Conservation (phyloP, 2,888 invertebrate species). For the Exephanes ischioxanthus region DNA sequence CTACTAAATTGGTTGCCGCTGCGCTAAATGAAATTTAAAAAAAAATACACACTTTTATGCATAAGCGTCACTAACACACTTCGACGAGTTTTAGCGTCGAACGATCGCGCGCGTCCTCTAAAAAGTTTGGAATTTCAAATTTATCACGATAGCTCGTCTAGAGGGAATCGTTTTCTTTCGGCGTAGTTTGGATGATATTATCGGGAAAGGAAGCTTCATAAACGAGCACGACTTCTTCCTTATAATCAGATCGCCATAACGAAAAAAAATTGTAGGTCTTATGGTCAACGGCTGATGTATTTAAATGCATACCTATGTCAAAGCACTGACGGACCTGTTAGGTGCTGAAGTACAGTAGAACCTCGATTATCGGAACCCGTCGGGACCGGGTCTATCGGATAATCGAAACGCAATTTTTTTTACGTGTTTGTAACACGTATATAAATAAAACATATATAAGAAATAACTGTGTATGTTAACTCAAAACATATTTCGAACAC, state of each 20-base stretch:
- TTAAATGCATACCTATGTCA: neutral
- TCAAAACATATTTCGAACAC: too few relatives aligned
- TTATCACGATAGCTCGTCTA: conserved; percentile 1
- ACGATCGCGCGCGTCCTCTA: conserved; percentile 15
- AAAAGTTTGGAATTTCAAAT: conserved; percentile 21
- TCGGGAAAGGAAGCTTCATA: conserved; percentile 20
- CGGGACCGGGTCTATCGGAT: too few relatives aligned
- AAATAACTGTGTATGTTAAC: too few relatives aligned
- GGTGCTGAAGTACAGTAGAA: too few relatives aligned
- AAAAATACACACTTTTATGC: conserved; percentile 21
- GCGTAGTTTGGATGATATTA: conserved; percentile 22
- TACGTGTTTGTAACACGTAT: too few relatives aligned
- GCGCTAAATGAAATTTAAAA: conserved; percentile 51
- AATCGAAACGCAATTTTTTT: too few relatives aligned
- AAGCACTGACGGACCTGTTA: neutral
- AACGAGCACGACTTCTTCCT: conserved; percentile 50
- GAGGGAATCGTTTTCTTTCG: conserved; percentile 34
- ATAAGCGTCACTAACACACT: conserved; percentile 42
- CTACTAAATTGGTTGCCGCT: conserved; percentile 62
- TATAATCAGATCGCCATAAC: conserved; percentile 40
- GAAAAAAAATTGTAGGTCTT: conserved; percentile 13
- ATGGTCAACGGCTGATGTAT: neutral
- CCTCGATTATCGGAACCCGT: too few relatives aligned
- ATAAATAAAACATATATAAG: too few relatives aligned
- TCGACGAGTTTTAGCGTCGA: conserved; percentile 47